Evolutionary conservation across 2,113 vertebrate genomes (phyloP).

Genomic region (Pandion haliaetus): DNA sequence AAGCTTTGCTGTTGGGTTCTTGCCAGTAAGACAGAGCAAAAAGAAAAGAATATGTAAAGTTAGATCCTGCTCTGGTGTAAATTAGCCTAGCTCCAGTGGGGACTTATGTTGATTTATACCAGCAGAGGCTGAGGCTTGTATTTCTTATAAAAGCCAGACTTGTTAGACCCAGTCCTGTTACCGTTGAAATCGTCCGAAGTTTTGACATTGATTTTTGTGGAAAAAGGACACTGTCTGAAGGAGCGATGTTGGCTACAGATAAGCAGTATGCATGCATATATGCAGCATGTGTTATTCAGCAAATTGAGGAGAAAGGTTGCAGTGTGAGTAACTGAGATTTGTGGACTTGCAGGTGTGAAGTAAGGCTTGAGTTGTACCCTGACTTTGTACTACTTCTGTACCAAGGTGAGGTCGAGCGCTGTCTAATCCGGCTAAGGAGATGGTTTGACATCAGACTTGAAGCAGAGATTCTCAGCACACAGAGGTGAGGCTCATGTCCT

Average conservation of each 20-base stretch:
- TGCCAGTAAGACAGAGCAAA: constrained; percentile 4
- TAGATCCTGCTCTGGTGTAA: constrained; percentile 44
- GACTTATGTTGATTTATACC: constrained; percentile 41
- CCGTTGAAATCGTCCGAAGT: background rate
- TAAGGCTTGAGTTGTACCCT: background rate
- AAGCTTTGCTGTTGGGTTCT: constrained; percentile 28
- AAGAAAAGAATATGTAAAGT: constrained; percentile 21
- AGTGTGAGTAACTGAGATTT: background rate
- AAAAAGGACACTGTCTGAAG: background rate
- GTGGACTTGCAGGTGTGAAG: background rate
- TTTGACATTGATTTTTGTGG: background rate
- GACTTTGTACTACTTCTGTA: background rate
- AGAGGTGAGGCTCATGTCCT: background rate
- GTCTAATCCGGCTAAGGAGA: background rate
- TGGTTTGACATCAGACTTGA: background rate
- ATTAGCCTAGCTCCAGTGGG: constrained; percentile 36
- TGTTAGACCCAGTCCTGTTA: background rate
- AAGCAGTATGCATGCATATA: fast-evolving
- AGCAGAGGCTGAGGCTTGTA: background rate
- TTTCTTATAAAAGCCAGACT: background rate
- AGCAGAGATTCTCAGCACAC: background rate
- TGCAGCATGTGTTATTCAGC: background rate
- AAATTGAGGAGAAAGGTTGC: background rate
- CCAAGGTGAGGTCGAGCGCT: fast-evolving
- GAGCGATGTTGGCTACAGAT: background rate